Base-by-base conservation (phyloP, 2,797 vertebrate species). In the Buceros bicornis region DNA sequence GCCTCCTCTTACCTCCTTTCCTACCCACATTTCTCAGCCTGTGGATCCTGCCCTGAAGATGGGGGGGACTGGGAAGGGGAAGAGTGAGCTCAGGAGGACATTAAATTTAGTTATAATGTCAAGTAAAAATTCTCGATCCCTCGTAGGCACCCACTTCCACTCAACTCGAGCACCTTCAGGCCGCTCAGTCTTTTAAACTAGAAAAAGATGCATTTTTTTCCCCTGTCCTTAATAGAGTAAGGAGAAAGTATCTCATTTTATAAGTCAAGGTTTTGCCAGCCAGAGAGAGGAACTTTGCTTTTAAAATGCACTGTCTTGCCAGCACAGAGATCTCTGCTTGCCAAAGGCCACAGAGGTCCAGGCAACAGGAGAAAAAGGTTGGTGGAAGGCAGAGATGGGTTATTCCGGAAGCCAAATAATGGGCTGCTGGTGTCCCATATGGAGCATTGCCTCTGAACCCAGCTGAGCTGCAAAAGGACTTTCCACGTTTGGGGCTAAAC, bases 361-460 rank as follows among this genome's bases (percentile, higher is more conserved):
- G 26, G 54, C 43, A 62, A 18, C 31, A 3, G 24, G 29, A 50
- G 33, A 20, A 26, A 15, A 29, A 57, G 26, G 17, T 16, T 71
- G 53, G 10, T 24, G 47, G 58, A 54, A 56, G n/a, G 15, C 26
- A 24, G 20, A 16, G 20, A 26, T 51, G 60, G 16, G 25, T 57
- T 61, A 8, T 67, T 67, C 40, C 29, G 29, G 43, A 57, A 78
- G 19, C 42, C 58, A 37, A 28, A 9, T 14, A 24, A 3, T 28
- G 17, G 14, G 42, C 15, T 45, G 54, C 24, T 3, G 2, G 2
- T 45, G 24, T 47, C 56, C 1, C 3, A 5, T 1, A 0, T 12
- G 48, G 35, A 67, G 18, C 6, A 1, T 29, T 15, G 17, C n/a
- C 15, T 24, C 0, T 60, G 33, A 78, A 24, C 53, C 33, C 60